These are phyloP conservation scores for Aproaerema taeniolella DNA, from an alignment of 2,888 invertebrate species.

Conservation along the genomic window DNA sequence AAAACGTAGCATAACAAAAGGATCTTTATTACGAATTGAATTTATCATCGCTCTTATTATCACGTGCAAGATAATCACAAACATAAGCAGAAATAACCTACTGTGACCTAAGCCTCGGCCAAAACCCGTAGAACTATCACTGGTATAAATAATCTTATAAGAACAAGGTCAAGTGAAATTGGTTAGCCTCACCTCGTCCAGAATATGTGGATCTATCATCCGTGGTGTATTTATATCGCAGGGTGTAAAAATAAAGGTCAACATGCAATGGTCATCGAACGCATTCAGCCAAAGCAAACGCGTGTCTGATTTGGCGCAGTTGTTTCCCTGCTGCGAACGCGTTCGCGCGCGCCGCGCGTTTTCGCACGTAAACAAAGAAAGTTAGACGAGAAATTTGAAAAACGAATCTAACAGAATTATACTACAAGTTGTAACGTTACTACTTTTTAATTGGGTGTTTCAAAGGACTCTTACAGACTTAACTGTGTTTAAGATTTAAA, in stretches of 20 bases:
- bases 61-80: slow-evolving; percentile 8
- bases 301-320: slow-evolving; percentile 27
- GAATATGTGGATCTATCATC: background rate
- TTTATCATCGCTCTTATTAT: slow-evolving; percentile 3
- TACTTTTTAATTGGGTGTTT: slow-evolving; percentile 4
- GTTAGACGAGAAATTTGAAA: slow-evolving; percentile 14
- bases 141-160: background rate
- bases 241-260: slow-evolving; percentile 26
- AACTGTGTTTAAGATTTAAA: background rate
- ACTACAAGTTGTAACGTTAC: background rate
- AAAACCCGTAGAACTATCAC: background rate
- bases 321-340: slow-evolving; percentile 22
- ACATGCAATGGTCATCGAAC: slow-evolving; percentile 29
- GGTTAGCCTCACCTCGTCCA: background rate
- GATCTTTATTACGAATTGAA: background rate
- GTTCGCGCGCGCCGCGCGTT: slow-evolving; percentile 24
- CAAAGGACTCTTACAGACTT: background rate
- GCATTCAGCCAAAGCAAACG: slow-evolving; percentile 12
- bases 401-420: background rate
- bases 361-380: slow-evolving; percentile 28
- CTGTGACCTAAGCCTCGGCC: slow-evolving; percentile 3
- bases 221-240: slow-evolving; percentile 13
- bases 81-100: slow-evolving; percentile 6
- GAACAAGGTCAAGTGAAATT: background rate
- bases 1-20: background rate